Evolutionary conservation across 2,888 invertebrate species (phyloP), one percentile per base, ranked within the genome.

Genomic region (Phorcus lineatus): DNA sequence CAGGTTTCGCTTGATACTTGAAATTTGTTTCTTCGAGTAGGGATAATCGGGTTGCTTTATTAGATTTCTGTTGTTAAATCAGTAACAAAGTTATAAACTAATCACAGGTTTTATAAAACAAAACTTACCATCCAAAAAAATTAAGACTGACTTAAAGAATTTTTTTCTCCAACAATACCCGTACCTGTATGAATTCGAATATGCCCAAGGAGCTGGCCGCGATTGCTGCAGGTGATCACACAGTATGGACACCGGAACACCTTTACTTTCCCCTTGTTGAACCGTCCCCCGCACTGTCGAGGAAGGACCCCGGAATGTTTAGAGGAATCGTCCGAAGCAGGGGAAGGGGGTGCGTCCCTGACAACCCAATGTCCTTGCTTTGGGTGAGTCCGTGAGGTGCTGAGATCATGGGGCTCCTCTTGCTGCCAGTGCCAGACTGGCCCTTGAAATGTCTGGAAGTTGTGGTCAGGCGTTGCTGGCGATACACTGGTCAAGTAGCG

Each of bases 141-240:
- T n/a, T n/a, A n/a, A n/a, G n/a, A n/a, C n/a, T n/a, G n/a, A n/a
- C n/a, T n/a, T n/a, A n/a, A n/a, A n/a, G n/a, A n/a, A n/a, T n/a
- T n/a, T n/a, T n/a, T n/a, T n/a, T n/a, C n/a, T n/a, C n/a, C n/a
- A n/a, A n/a, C n/a, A n/a, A n/a, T n/a, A n/a, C n/a, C n/a, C n/a
- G n/a, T 31, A 83, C 83, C 83, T 47, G 83, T 83, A 54, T 83
- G 83, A 22, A 81, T 83, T 17, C 83, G 74, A 9, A 83, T 77
- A 55, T 83, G 83, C 11, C 83, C 83, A 17, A 74, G 74, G 13
- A 83, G 75, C 70, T 83, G 83, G 2, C 83, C 83, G 3, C 83
- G 19, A 77, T 83, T 83, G 66, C 83, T 79, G 62, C 83, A 83
- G 9, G 77, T 70, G 4, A 83, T 79, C 11, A 70, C 19, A 77